Evolutionary conservation across 2,888 invertebrate genomes (phyloP), one percentile per base, ranked within the genome.

Genomic region (Cyclophora albipunctata): DNA sequence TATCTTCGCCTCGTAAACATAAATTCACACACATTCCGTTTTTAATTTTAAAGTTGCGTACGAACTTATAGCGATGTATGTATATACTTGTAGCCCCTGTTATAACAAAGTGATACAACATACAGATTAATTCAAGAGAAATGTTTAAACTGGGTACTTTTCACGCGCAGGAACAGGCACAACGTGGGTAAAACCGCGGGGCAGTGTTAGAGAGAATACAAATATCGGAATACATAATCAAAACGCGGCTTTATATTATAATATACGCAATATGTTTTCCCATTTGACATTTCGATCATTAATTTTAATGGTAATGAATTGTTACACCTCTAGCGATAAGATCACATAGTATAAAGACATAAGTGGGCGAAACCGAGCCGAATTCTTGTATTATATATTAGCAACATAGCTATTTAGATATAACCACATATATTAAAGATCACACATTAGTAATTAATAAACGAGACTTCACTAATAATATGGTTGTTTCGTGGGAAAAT

Each of bases 1-100:
- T 73, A 73, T 62, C 62, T 70, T 53, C 52, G 45, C 49, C 56
- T 69, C 69, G 63, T 71, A 72, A 71, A 71, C 66, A 53, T 60
- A 56, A 57, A 59, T 59, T 61, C 60, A 61, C 59, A 59, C 59
- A 55, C 58, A 48, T 58, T 57, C 52, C 47, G 54, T 56, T 57
- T 62, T 60, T 53, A 20, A 20, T 20, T 20, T 20, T 20, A 20
- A 20, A 20, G 20, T 20, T 20, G 20, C 20, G 20, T 20, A 1
- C 20, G 20, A 20, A 20, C 20, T 20, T 20, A 20, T 20, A 20
- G 20, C 20, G 20, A 20, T 20, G 2, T 20, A 20, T 20, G 20
- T 20, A 20, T 20, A 20, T 20, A 20, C 1, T 20, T 20, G 20
- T 20, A 20, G 20, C 20, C 20, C 20, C 20, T 20, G 20, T 20